Base-by-base conservation (phyloP, 2,113 vertebrate species). In the Trematocara variabile region DNA sequence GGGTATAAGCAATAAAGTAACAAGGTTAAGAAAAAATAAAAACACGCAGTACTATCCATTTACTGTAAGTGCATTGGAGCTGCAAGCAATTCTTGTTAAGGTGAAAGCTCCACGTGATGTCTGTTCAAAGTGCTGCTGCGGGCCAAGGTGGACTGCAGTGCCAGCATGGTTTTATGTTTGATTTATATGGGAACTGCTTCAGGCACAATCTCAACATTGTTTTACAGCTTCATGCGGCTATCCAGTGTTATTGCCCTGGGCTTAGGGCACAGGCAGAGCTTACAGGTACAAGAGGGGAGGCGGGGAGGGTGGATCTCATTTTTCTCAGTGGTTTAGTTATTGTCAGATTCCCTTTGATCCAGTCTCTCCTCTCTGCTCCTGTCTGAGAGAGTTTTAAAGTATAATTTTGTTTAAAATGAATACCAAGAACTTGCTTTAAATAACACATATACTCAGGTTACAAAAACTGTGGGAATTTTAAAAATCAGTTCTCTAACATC, bases 151-250 rank as follows among this genome's bases (percentile, higher is more conserved):
- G 60, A 73, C 81, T 77, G 80, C 73, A 87, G 79, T 16, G 39
- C 65, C 88, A 80, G 80, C 25, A 75, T 30, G 68, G 68, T 75
- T 75, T 75, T 75, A 75, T 75, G 68, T 75, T 75, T 92, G 90
- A 94, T 92, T 91, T 91, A 91, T 92, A 90, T 85, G 80, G 75
- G 88, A 87, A 89, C 50, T 41, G 84, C 88, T 90, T 82, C 6
- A 58, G 86, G 88, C 88, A 65, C 85, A 78, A 82, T 77, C 46
- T 85, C 70, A 83, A 86, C 53, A 39, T 89, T 91, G 89, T 93
- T 92, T 90, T 85, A 90, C 56, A 87, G 86, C 86, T 77, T 56
- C 54, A 54, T 55, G 87, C 87, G 53, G 60, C 77, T 18, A 55
- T 75, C 83, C 85, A 50, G 46, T 22, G 8, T 75, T 75, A 75